Conservation (phyloP, 2,888 invertebrate species). For the Fragum whitleyi region DNA sequence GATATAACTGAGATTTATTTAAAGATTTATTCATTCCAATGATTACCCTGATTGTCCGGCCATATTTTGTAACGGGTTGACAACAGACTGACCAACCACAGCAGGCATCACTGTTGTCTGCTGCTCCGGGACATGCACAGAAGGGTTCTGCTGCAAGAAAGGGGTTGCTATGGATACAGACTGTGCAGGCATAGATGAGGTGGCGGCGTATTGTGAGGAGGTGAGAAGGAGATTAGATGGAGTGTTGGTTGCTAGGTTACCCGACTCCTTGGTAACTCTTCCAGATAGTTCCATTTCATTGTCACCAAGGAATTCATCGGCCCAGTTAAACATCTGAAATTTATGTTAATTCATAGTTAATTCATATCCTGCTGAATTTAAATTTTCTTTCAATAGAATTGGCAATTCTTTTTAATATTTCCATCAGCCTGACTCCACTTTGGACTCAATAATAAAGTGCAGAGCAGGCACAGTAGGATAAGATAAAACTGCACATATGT, state of each 20-base stretch:
- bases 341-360: not conserved
- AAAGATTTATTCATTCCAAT: too few species aligned
- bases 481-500: too few species aligned
- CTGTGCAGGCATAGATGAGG: conserved; percentile 38
- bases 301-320: conserved; percentile 73
- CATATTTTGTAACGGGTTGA: conserved; percentile 39
- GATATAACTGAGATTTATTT: too few species aligned
- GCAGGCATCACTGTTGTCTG: conserved; percentile 37
- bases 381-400: not conserved
- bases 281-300: conserved; percentile 40
- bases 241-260: conserved; percentile 63
- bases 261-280: conserved; percentile 57
- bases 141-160: conserved; percentile 38
- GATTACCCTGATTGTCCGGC: conserved; percentile 27
- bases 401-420: not conserved
- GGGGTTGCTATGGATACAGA: conserved; percentile 48
- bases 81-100: conserved; percentile 42
- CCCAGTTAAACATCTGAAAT: conserved; percentile 74
- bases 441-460: not conserved
- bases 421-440: not conserved
- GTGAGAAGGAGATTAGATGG: conserved; percentile 51
- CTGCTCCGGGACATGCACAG: conserved; percentile 18
- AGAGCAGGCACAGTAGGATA: too few species aligned
- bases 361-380: too few species aligned
- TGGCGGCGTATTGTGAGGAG: conserved; percentile 56